Percentiles rank a stretch among this genome's conserved stretches.
Evolutionary conservation across 2,797 vertebrate species (phyloP).

Genomic region (Threskiornis aethiopicus): DNA sequence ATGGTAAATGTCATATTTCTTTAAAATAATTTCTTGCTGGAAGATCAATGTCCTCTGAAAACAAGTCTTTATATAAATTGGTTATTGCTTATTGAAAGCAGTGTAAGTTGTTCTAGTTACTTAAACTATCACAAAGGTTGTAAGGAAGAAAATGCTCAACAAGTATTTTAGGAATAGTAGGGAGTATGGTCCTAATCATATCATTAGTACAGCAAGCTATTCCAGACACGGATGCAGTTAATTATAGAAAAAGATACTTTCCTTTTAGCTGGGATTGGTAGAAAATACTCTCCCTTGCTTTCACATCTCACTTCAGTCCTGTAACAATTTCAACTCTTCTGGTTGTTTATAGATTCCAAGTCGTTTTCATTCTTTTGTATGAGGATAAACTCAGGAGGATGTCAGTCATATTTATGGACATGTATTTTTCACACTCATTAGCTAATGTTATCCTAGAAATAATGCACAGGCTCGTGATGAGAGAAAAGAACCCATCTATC

Average conservation of each 20-base stretch:
- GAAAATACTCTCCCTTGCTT: not conserved
- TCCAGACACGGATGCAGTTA: not conserved
- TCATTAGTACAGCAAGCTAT: not conserved
- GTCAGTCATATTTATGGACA: not conserved
- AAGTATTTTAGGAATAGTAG: not conserved
- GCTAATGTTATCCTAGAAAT: not conserved
- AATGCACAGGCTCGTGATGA: not conserved
- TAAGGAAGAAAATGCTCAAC: not conserved
- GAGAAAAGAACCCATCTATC: not conserved
- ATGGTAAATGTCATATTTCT: not conserved
- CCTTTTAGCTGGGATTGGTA: not conserved
- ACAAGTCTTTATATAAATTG: not conserved
- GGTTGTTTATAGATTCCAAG: conserved; percentile 15
- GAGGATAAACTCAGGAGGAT: not conserved
- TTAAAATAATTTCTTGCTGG: not conserved
- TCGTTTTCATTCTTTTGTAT: not conserved
- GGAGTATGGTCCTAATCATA: not conserved
- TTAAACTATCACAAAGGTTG: not conserved
- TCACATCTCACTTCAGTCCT: not conserved
- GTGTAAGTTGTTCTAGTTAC: not conserved
- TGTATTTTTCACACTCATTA: conserved; percentile 19
- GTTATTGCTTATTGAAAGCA: not conserved
- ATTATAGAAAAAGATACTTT: not conserved
- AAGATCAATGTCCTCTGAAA: not conserved
- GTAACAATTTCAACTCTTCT: not conserved